Conservation (phyloP, 2,888 invertebrate species). For the Athalia rosae region DNA sequence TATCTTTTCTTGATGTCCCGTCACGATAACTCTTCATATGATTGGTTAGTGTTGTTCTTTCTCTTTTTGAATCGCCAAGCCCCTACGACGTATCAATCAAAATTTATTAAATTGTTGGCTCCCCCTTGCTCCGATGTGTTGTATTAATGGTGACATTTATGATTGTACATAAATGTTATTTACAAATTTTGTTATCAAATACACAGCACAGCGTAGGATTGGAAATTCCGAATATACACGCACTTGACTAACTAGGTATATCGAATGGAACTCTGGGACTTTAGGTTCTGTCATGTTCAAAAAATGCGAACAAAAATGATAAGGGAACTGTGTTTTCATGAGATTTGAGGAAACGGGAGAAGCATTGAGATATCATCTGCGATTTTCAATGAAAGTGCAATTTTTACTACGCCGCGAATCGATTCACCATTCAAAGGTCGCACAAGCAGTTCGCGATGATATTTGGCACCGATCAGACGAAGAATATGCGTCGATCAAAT, state of each 20-base stretch:
- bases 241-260: conserved; percentile 21
- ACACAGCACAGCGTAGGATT: background rate
- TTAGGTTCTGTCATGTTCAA: background rate
- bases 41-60: background rate
- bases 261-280: background rate
- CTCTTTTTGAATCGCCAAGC: background rate
- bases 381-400: too few species aligned
- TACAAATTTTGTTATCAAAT: background rate
- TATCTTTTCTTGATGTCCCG: background rate
- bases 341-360: background rate
- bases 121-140: too few species aligned
- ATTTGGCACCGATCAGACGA: background rate
- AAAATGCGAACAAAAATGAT: background rate
- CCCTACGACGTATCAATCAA: too few species aligned
- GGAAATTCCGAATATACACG: background rate
- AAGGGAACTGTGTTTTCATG: background rate
- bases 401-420: too few species aligned
- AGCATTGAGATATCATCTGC: background rate
- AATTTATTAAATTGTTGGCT: too few species aligned
- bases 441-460: too few species aligned
- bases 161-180: too few species aligned
- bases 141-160: too few species aligned
- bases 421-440: too few species aligned
- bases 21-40: background rate
- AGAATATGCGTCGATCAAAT: background rate